Evolutionary conservation across 2,797 vertebrate species (phyloP).

Genomic region (Neoniphon sammara): DNA sequence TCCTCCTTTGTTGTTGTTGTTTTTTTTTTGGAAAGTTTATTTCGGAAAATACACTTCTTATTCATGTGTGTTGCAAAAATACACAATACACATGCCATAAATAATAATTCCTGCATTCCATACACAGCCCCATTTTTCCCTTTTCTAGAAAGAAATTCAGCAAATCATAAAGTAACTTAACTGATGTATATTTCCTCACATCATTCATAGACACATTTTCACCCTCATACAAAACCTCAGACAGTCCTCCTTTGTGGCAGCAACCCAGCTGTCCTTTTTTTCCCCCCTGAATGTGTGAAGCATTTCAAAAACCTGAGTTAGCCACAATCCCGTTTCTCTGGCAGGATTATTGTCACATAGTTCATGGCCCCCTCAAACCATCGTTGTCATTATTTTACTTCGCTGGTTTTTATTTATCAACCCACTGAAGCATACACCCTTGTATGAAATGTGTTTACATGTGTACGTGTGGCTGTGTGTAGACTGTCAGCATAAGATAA

Average conservation of each 20-base stretch:
- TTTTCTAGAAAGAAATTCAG: too few relatives aligned
- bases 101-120: too few relatives aligned
- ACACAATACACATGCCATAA: too few relatives aligned
- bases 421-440: constrained; percentile 42
- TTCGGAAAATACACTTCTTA: too few relatives aligned
- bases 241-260: constrained; percentile 1
- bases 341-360: constrained; percentile 52
- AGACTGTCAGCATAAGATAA: constrained; percentile 66
- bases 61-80: too few relatives aligned
- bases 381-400: constrained; percentile 34
- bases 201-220: too few relatives aligned
- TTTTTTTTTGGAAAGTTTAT: too few relatives aligned
- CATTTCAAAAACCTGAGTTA: constrained; percentile 28
- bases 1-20: too few relatives aligned
- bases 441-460: constrained; percentile 35
- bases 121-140: too few relatives aligned
- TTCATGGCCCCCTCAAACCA: constrained; percentile 45
- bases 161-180: too few relatives aligned
- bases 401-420: constrained; percentile 34
- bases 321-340: constrained; percentile 18
- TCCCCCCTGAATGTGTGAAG: constrained; percentile 9
- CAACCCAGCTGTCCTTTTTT: neutral
- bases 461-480: constrained; percentile 42
- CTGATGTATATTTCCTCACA: too few relatives aligned
- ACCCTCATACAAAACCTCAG: neutral